phyloP scores from a whole-genome alignment of 2,113 vertebrate genomes.

The Sciurus niger region DNA sequence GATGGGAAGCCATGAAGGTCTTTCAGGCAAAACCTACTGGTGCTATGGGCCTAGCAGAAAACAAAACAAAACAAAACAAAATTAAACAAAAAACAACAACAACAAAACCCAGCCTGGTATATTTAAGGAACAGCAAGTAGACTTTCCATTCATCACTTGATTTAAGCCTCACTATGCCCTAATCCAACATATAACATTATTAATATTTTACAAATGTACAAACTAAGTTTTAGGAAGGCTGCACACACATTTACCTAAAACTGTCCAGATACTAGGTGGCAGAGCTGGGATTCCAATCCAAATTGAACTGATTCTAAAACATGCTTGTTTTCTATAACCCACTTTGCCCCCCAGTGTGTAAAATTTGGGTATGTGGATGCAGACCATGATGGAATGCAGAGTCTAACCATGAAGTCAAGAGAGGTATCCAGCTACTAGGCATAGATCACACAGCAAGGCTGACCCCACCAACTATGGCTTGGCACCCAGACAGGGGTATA shows the following conservation, averaged over 20 bases:
- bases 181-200: neutral
- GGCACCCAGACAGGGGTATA: neutral
- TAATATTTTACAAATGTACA: conserved; percentile 40
- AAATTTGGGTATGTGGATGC: neutral
- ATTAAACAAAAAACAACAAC: too few species aligned
- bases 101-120: neutral
- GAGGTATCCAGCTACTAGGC: neutral
- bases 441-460: neutral
- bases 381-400: neutral
- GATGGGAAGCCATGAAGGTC: neutral
- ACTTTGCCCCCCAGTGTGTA: neutral
- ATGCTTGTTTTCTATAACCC: neutral
- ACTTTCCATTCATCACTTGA: neutral
- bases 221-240: neutral
- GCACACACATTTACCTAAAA: neutral
- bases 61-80: too few species aligned
- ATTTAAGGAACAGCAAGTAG: neutral
- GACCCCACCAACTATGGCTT: neutral
- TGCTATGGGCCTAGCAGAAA: neutral
- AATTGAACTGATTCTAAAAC: conserved; percentile 1
- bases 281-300: neutral
- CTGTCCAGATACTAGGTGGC: neutral
- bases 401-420: neutral
- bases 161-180: neutral
- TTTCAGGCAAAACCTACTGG: neutral